These are phyloP conservation scores for Anastrepha ludens DNA, from an alignment of 1,140 invertebrate species.

Conservation along the genomic window DNA sequence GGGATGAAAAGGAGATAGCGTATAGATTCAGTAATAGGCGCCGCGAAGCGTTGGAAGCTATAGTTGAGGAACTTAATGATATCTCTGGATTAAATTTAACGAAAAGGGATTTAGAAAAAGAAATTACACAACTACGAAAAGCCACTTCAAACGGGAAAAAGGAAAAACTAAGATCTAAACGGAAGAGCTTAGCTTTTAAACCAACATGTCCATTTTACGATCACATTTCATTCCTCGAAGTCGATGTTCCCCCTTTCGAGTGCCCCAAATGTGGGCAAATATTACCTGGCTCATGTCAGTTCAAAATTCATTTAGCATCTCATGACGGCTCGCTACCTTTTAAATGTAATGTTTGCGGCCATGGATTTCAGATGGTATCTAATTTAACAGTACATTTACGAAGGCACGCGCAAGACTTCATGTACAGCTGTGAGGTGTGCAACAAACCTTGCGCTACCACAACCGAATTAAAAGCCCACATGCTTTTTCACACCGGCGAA, in stretches of 20 bases:
- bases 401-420: conserved; percentile 60
- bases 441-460: conserved; percentile 61
- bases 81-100: conserved; percentile 33
- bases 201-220: conserved; percentile 35
- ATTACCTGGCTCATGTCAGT: conserved; percentile 58
- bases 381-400: conserved; percentile 61
- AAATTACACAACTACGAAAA: conserved; percentile 51
- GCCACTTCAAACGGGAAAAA: conserved; percentile 49
- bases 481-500: conserved; percentile 62
- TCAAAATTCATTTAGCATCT: conserved; percentile 59
- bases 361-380: conserved; percentile 59
- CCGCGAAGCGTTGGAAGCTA: conserved; percentile 22
- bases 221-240: conserved; percentile 41
- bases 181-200: background rate
- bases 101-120: conserved; percentile 37
- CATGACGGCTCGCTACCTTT: conserved; percentile 62
- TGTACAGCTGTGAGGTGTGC: conserved; percentile 61
- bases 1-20: conserved; percentile 54
- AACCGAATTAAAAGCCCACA: conserved; percentile 59
- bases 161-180: conserved; percentile 1
- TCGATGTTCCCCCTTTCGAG: conserved; percentile 58
- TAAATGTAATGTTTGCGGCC: conserved; percentile 59
- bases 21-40: conserved; percentile 53
- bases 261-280: conserved; percentile 60
- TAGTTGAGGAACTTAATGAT: conserved; percentile 32